These are phyloP conservation scores for Cetonia aurata DNA, from an alignment of 2,888 invertebrate species.

Conservation along the genomic window DNA sequence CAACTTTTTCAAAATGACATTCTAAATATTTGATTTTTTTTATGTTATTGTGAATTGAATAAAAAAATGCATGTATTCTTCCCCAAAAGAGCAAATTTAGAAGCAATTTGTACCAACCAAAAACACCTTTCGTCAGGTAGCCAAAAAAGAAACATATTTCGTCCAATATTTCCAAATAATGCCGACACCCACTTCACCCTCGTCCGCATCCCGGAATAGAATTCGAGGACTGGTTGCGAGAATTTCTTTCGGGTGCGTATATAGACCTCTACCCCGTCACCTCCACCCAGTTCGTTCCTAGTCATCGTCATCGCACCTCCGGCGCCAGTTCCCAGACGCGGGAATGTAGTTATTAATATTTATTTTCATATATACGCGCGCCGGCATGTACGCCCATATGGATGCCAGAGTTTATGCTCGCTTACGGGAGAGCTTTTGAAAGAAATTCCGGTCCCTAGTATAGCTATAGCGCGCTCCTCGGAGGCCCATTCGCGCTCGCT, in stretches of 20 bases:
- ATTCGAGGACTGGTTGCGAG: conserved; percentile 1
- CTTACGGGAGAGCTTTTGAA: conserved; percentile 15
- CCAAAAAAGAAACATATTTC: conserved; percentile 9
- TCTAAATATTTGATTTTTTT: too few relatives aligned
- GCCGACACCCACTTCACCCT: conserved; percentile 10
- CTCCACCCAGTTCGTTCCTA: conserved; percentile 15
- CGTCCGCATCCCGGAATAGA: neutral
- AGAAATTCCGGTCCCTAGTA: conserved; percentile 32
- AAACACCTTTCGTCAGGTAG: neutral
- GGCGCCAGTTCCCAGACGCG: conserved; percentile 23
- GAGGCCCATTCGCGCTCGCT: conserved; percentile 34
- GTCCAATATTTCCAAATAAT: conserved; percentile 14
- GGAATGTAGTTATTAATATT: conserved; percentile 40
- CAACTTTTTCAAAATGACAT: too few relatives aligned
- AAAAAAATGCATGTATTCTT: too few relatives aligned
- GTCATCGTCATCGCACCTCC: conserved; percentile 41
- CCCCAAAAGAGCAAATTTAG: too few relatives aligned
- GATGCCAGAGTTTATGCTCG: conserved; percentile 12
- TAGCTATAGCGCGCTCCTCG: conserved; percentile 17
- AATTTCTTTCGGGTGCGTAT: conserved; percentile 29
- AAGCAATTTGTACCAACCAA: too few relatives aligned
- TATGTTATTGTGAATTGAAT: too few relatives aligned
- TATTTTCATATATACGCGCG: conserved; percentile 29
- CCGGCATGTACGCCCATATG: conserved; percentile 18
- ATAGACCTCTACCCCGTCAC: conserved; percentile 19